Percentiles rank a stretch among this genome's conserved stretches.
These are phyloP conservation scores for Chloropsis hardwickii DNA, from an alignment of 2,113 vertebrate genomes.

Conservation along the genomic window DNA sequence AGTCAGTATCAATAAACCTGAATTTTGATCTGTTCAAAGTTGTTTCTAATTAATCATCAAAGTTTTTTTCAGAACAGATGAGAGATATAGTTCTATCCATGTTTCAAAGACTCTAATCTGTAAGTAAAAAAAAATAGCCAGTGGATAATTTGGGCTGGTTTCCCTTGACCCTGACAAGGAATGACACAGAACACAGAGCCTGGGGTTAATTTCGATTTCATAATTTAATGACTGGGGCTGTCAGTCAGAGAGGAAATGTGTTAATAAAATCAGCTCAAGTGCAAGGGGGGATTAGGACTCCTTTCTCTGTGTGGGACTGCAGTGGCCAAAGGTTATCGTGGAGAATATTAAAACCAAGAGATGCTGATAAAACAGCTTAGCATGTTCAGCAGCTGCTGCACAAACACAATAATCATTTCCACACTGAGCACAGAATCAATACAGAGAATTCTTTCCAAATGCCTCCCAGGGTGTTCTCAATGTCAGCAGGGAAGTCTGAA, in stretches of 20 bases:
- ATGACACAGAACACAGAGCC: background rate
- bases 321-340: background rate
- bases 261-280: background rate
- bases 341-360: conserved; percentile 34
- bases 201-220: background rate
- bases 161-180: background rate
- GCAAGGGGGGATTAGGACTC: background rate
- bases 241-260: background rate
- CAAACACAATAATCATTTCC: conserved; percentile 40
- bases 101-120: background rate
- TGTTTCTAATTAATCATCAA: background rate
- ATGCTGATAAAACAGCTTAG: conserved; percentile 45
- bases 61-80: background rate
- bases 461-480: background rate
- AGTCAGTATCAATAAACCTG: background rate
- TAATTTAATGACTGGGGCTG: background rate
- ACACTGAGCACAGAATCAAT: background rate
- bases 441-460: background rate
- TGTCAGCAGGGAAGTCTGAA: background rate
- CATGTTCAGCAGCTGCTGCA: conserved; percentile 8
- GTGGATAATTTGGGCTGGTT: background rate
- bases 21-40: background rate
- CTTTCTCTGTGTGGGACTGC: background rate
- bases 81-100: background rate
- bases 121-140: background rate